phyloP scores from a whole-genome alignment of 2,797 vertebrate genomes.

The Typhlichthys eigenmanni region DNA sequence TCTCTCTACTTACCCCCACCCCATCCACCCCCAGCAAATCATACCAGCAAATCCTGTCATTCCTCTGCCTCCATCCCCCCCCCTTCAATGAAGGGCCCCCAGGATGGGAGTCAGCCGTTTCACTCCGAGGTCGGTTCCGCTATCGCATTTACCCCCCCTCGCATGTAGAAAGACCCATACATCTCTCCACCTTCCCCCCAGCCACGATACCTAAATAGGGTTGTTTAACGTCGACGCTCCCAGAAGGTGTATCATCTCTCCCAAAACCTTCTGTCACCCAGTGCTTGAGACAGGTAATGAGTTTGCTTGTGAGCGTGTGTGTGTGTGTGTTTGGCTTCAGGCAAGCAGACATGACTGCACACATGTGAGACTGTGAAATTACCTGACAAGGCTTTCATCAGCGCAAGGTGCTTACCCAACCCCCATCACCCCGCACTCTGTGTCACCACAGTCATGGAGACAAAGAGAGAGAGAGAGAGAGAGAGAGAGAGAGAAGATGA shows the following conservation, averaged over 20 bases:
- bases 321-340: constrained; percentile 51
- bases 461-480: constrained; percentile 7
- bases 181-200: constrained; percentile 2
- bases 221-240: constrained; percentile 64
- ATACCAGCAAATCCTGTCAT: too few relatives aligned
- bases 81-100: constrained; percentile 36
- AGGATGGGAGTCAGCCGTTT: constrained; percentile 49
- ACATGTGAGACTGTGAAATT: constrained; percentile 69
- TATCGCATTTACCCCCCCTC: constrained; percentile 49
- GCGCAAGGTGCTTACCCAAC: constrained; percentile 36
- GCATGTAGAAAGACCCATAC: constrained; percentile 49
- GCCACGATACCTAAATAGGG: constrained; percentile 45
- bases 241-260: constrained; percentile 63
- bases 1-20: constrained; percentile 16
- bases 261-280: neutral
- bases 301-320: constrained; percentile 53
- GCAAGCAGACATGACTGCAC: constrained; percentile 60
- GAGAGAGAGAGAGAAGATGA: constrained; percentile 18
- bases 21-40: neutral
- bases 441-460: constrained; percentile 46
- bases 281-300: constrained; percentile 68
- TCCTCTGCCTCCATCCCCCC: neutral
- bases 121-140: constrained; percentile 30
- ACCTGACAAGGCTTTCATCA: constrained; percentile 64
- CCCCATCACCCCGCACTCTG: constrained; percentile 22